A percentile compares a stretch with the other conserved stretches of the same genome.
These are phyloP conservation scores for Polymixis lichenea DNA, from an alignment of 2,888 invertebrate genomes.

Conservation along the genomic window DNA sequence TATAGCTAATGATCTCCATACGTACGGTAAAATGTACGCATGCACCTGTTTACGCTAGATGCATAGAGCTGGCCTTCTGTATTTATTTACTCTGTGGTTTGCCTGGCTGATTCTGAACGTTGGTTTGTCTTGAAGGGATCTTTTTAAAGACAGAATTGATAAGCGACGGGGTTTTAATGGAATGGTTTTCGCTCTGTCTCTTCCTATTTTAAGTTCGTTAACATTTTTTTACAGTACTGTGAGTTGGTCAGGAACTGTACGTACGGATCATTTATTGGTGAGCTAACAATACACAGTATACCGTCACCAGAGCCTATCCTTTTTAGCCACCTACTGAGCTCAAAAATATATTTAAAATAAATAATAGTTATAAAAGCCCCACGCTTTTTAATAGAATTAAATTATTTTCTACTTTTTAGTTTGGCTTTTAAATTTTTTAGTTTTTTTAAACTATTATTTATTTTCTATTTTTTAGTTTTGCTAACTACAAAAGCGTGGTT, in stretches of 20 bases:
- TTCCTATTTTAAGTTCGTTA: slow-evolving; percentile 21
- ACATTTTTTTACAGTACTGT: not conserved
- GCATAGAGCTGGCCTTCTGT: slow-evolving; percentile 11
- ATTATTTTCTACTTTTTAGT: too few relatives aligned
- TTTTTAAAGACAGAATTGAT: slow-evolving; percentile 48
- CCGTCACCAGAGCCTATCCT: too few relatives aligned
- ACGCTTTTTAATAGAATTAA: too few relatives aligned
- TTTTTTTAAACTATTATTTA: too few relatives aligned
- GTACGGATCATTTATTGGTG: not conserved
- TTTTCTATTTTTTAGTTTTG: too few relatives aligned
- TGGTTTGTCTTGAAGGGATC: slow-evolving; percentile 50
- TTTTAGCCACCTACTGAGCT: too few relatives aligned
- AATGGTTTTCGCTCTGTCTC: slow-evolving; percentile 6
- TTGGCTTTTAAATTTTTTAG: too few relatives aligned
- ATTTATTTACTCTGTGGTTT: slow-evolving; percentile 10
- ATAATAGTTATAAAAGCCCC: too few relatives aligned
- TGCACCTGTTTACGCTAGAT: too few relatives aligned
- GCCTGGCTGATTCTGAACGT: slow-evolving; percentile 37
- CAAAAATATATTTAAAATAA: too few relatives aligned
- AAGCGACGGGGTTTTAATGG: slow-evolving; percentile 31
- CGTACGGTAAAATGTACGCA: not conserved
- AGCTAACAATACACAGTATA: not conserved
- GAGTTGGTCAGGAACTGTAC: not conserved
- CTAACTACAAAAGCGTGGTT: too few relatives aligned
- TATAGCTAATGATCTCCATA: not conserved